These are phyloP conservation scores for Conus ventricosus DNA, from an alignment of 1,140 invertebrate species.

Conservation along the genomic window DNA sequence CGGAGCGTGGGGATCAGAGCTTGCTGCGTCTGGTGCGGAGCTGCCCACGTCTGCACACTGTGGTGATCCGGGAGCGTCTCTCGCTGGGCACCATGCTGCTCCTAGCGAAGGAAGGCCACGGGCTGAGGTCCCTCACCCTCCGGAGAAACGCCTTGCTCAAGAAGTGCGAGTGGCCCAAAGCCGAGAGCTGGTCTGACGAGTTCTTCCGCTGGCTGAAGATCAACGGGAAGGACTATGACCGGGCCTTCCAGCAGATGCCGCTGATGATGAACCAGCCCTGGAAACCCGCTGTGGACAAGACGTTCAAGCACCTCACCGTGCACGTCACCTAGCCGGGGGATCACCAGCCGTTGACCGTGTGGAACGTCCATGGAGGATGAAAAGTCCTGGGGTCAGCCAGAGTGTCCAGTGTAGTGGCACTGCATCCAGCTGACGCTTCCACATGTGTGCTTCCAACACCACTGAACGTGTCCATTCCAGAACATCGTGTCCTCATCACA, in stretches of 20 bases:
- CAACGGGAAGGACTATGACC: slow-evolving; percentile 80
- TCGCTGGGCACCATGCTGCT: slow-evolving; percentile 87
- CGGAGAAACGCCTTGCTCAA: slow-evolving; percentile 81
- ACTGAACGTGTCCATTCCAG: too few species aligned
- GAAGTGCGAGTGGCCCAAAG: slow-evolving; percentile 69
- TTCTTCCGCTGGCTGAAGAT: slow-evolving; percentile 81
- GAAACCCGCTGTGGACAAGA: slow-evolving; percentile 82
- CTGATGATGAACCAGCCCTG: slow-evolving; percentile 82
- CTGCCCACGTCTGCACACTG: slow-evolving; percentile 80
- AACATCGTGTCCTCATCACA: too few species aligned
- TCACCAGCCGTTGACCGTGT: too few species aligned
- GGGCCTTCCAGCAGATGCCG: slow-evolving; percentile 82
- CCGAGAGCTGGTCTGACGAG: slow-evolving; percentile 81
- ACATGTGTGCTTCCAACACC: too few species aligned
- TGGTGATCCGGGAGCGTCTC: slow-evolving; percentile 86
- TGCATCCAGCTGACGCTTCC: too few species aligned
- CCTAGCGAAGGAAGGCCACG: slow-evolving; percentile 78
- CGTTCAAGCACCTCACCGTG: slow-evolving; percentile 42
- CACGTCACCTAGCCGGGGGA: background rate
- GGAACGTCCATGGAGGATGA: too few species aligned
- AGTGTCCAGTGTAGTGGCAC: too few species aligned
- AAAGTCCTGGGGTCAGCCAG: too few species aligned
- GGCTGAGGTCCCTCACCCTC: slow-evolving; percentile 82
- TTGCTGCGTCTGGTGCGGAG: slow-evolving; percentile 80
- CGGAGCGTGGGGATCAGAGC: slow-evolving; percentile 80